Evolutionary conservation across 1,140 invertebrate genomes (phyloP), one percentile per base, ranked within the genome.

Genomic region (Maniola jurtina): DNA sequence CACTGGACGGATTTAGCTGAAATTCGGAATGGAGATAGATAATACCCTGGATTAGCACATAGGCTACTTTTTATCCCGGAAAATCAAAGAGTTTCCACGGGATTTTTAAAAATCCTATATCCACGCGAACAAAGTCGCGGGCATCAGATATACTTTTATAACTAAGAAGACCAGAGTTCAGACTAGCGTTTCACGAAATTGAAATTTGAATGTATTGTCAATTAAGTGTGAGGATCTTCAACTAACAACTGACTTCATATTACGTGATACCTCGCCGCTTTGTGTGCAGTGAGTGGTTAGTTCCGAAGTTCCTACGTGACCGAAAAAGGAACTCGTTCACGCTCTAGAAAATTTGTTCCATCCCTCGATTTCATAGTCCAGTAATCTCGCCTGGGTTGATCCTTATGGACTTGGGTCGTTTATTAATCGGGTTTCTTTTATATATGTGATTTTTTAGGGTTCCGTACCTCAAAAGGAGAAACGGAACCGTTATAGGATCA

Each of bases 281-380:
- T 58, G 56, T 65, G 63, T 58, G 54, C 56, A 59, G 47, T 66
- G 61, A 66, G 64, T 60, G 58, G 36, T 42, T 33, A 59, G 64
- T 66, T 61, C 64, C 58, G 60, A 62, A 40, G 54, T 61, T 55
- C 36, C 64, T 66, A 66, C 64, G 64, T 66, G 64, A 66, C 52
- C 48, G 62, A 58, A 15, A 42, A 58, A 54, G 54, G 14, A 58
- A 64, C 42, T 58, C 58, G 42, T 64, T 64, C 55, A 58, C 40
- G 61, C 38, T 63, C 42, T 45, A 45, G 38, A 56, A 63, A 47
- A 47, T 57, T 33, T 57, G 55, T 64, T 57, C 42, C 36, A 40
- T 62, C 35, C 50, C 42, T 47, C 55, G 54, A 64, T 64, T 64
- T 64, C 55, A 50, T 64, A 38, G 62, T 52, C 55, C 34, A 45